phyloP scores from a whole-genome alignment of 1,140 invertebrate genomes.

The Ips nitidus region DNA sequence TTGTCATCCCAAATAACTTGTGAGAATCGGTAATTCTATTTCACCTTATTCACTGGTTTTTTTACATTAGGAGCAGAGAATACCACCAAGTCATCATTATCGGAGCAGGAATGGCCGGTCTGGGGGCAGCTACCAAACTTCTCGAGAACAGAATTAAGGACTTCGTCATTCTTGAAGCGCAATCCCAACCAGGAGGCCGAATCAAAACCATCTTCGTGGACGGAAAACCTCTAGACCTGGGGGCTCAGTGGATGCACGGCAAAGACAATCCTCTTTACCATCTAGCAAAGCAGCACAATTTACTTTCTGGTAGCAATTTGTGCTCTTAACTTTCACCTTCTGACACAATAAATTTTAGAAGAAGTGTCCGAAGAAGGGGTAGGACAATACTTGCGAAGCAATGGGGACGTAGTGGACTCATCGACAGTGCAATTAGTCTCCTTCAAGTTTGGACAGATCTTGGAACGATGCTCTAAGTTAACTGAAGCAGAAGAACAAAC shows the following conservation, averaged over 20 bases:
- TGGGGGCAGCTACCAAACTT: constrained; percentile 58
- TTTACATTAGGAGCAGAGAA: too few relatives aligned
- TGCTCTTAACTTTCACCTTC: too few relatives aligned
- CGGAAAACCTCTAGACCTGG: constrained; percentile 60
- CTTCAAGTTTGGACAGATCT: constrained; percentile 54
- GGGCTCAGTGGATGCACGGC: constrained; percentile 78
- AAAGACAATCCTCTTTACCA: constrained; percentile 60
- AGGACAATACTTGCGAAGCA: constrained; percentile 58
- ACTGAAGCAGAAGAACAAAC: constrained; percentile 45
- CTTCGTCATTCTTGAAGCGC: constrained; percentile 62
- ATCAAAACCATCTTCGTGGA: constrained; percentile 56
- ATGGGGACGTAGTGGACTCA: constrained; percentile 55
- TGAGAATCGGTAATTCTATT: too few relatives aligned
- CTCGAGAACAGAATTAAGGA: constrained; percentile 54
- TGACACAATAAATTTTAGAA: too few relatives aligned
- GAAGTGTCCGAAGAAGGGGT: constrained; percentile 55
- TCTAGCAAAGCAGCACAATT: constrained; percentile 51
- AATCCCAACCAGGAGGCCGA: constrained; percentile 63
- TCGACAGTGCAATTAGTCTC: constrained; percentile 56
- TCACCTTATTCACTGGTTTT: too few relatives aligned
- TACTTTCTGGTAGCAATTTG: constrained; percentile 50
- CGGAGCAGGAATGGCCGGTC: constrained; percentile 65
- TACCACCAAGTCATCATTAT: constrained; percentile 61
- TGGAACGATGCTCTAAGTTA: constrained; percentile 59
- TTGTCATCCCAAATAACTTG: too few relatives aligned